Evolutionary conservation across 1,140 invertebrate genomes (phyloP), one percentile per base, ranked within the genome.

Genomic region (Drosophila asahinai): DNA sequence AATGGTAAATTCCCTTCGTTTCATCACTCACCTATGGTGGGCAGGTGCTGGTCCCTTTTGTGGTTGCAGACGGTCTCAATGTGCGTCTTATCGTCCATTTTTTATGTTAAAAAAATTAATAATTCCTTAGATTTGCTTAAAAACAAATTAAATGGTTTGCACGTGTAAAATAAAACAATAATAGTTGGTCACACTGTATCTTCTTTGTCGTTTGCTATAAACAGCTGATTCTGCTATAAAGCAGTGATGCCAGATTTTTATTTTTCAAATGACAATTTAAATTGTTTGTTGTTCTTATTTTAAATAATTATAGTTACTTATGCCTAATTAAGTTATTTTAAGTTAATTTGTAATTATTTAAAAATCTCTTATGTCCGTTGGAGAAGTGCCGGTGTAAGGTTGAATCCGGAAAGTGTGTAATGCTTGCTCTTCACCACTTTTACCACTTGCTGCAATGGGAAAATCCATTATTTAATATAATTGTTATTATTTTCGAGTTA

Each of bases 341-440:
- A 36, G 9, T 11, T 11, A 0, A 9, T 11, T 36, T 42, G 19
- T 5, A 27, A 42, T 27, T 58, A 12, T 2, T n/a, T 9, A 1
- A 25, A 30, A 36, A 5, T 15, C 9, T 8, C n/a, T 42, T 79
- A 79, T 0, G 77, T 75, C 42, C 54, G 70, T 22, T 76, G 75
- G 3, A 62, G 12, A 5, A 72, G 40, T 42, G 86, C 74, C 12
- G 66, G 59, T 19, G 61, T 58, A 17, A 92, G 54, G 33, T 66
- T 84, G n/a, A 91, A 89, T 22, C 83, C 91, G 12, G 80, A 77
- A 25, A 92, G 61, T 19, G 45, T 68, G 52, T 92, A 92, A 42
- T 93, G 91, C 65, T 94, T 94, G 71, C 91, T 91, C 60, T 94
- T 94, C 3, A 94, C 83, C 27, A 93, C 87, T 47, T 94, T 81